A percentile compares a stretch with the other conserved stretches of the same genome.
phyloP scores from a whole-genome alignment of 64 coral and sea anemone species.

The Platygyra sinensis region DNA sequence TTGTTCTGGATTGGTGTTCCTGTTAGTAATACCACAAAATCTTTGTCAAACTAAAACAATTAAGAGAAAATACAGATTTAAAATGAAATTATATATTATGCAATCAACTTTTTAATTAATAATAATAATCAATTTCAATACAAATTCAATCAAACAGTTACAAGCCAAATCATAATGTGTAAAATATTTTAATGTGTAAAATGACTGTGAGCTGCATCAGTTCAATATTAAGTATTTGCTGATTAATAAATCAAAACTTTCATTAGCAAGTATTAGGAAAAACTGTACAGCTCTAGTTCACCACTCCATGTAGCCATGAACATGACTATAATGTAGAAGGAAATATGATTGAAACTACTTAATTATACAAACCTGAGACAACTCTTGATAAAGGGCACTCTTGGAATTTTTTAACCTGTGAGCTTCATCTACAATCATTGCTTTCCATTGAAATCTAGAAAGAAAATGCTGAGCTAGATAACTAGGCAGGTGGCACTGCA shows the following conservation, averaged over 20 bases:
- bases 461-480: not conserved
- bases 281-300: not conserved
- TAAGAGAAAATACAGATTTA: not conserved
- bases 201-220: too few relatives aligned
- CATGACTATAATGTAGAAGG: not conserved
- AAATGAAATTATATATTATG: not conserved
- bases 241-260: too few relatives aligned
- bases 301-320: not conserved
- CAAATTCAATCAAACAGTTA: too few relatives aligned
- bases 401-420: conserved; percentile 89
- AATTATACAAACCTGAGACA: conserved; percentile 41
- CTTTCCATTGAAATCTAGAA: conserved; percentile 85
- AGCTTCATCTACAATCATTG: conserved; percentile 80
- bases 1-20: conserved; percentile 90
- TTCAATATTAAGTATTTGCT: too few relatives aligned
- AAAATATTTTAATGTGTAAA: too few relatives aligned
- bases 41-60: conserved; percentile 68
- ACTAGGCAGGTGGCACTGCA: too few relatives aligned
- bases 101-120: not conserved
- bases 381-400: conserved; percentile 75
- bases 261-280: too few relatives aligned
- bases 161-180: too few relatives aligned
- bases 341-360: not conserved
- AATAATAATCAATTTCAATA: too few relatives aligned
- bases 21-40: conserved; percentile 80